Conservation (phyloP, 2,888 invertebrate species). For the Ceratothoa steindachneri region DNA sequence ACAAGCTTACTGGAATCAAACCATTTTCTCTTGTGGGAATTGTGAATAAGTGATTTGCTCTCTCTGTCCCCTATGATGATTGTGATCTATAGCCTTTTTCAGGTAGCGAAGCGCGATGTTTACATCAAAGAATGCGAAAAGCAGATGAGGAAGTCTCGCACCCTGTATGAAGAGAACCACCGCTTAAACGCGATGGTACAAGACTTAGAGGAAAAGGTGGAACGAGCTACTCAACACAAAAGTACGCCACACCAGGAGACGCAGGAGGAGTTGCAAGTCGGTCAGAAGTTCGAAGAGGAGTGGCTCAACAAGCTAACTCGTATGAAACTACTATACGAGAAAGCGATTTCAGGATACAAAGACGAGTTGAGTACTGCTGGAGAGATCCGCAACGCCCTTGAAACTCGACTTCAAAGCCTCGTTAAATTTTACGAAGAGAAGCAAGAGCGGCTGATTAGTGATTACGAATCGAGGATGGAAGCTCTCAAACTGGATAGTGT, state of each 20-base stretch:
- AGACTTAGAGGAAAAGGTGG: neutral
- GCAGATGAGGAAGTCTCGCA: neutral
- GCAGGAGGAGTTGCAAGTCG: neutral
- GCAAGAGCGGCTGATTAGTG: neutral
- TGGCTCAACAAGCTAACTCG: slow-evolving; percentile 29
- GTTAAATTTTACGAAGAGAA: neutral
- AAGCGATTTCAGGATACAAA: slow-evolving; percentile 30
- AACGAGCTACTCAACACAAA: neutral
- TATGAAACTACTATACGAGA: slow-evolving; percentile 31
- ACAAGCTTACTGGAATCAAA: too few species aligned
- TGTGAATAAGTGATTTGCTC: too few species aligned
- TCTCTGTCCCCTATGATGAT: too few species aligned
- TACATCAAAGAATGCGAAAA: neutral
- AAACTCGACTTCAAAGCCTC: neutral
- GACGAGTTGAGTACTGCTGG: slow-evolving; percentile 15
- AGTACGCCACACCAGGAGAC: neutral
- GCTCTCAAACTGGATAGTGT: neutral
- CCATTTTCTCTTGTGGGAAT: too few species aligned
- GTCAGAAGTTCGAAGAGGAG: slow-evolving; percentile 22
- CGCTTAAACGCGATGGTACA: neutral
- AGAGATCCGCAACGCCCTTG: neutral
- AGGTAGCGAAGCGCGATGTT: neutral
- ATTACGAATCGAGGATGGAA: neutral
- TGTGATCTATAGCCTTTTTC: neutral
- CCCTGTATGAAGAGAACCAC: neutral